Evolutionary conservation across 2,888 invertebrate species (phyloP), one percentile per base, ranked within the genome.

Genomic region (Netelia virgata): DNA sequence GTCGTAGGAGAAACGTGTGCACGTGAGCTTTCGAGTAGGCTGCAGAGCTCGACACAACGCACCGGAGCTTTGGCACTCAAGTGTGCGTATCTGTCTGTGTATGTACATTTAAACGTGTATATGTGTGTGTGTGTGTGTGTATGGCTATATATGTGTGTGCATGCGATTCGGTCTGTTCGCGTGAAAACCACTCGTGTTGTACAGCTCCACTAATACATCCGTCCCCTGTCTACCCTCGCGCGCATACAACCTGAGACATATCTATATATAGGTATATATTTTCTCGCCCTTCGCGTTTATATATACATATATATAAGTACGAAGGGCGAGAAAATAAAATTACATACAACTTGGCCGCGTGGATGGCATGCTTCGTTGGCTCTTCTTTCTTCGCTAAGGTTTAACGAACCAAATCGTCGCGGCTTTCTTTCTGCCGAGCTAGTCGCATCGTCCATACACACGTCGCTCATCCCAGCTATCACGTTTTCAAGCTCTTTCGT

Each of bases 341-440:
- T 72, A 63, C 53, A 68, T 61, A 69, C 70, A 72, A 76, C 73
- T 79, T 76, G 72, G 53, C 64, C 59, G 73, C 64, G 74, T 47
- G 80, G 73, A 80, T 85, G 43, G 80, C 63, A 82, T 57, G 73
- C 77, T 86, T 86, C 86, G 84, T 66, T 74, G 85, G 85, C 66
- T 88, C 84, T 88, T 87, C 86, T 89, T 88, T 86, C 85, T 84
- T 80, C 79, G 83, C 55, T 36, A 74, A 88, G 83, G 88, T 90
- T 90, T 90, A 90, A 90, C 90, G 90, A 90, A 90, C 90, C 90
- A 89, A 89, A 88, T 85, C 87, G 79, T 83, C 83, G 77, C 85
- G 86, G 88, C 88, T 88, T 88, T 86, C 87, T 87, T 76, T 87
- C 86, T 61, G 64, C 78, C 57, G 63, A 77, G 72, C 77, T 59